Conservation (phyloP, 2,888 invertebrate species). For the Lottia scabra region DNA sequence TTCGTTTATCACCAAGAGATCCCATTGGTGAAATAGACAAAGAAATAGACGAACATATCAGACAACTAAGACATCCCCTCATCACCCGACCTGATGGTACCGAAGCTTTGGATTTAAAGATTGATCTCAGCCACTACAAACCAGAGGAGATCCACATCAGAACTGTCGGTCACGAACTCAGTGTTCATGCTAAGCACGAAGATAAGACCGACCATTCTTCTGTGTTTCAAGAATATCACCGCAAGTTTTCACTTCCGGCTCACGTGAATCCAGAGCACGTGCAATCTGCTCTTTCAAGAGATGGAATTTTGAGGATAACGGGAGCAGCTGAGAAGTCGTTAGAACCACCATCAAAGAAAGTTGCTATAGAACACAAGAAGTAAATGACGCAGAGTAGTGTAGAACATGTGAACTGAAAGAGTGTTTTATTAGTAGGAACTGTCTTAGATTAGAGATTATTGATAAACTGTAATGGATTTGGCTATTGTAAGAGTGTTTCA, state of each 20-base stretch:
- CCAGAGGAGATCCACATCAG: constrained; percentile 97
- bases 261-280: constrained; percentile 96
- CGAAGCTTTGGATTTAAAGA: constrained; percentile 19
- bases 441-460: too few species aligned
- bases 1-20: constrained; percentile 14
- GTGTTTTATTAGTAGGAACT: too few species aligned
- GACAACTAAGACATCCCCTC: constrained; percentile 18
- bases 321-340: constrained; percentile 75
- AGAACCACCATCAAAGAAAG: constrained; percentile 18
- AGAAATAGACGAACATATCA: constrained; percentile 10
- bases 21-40: constrained; percentile 9
- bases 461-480: too few species aligned
- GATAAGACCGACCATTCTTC: constrained; percentile 97
- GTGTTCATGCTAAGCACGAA: constrained; percentile 95
- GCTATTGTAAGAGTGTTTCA: too few species aligned
- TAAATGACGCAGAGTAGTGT: too few species aligned
- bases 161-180: constrained; percentile 95
- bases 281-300: constrained; percentile 94
- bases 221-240: constrained; percentile 97
- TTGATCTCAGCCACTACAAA: constrained; percentile 96
- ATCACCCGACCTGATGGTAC: constrained; percentile 24
- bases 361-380: neutral
- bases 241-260: constrained; percentile 95
- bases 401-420: too few species aligned
- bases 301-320: constrained; percentile 95